Evolutionary conservation across 2,888 invertebrate species (phyloP), one percentile per base, ranked within the genome.

Genomic region (Ceriagrion tenellum): DNA sequence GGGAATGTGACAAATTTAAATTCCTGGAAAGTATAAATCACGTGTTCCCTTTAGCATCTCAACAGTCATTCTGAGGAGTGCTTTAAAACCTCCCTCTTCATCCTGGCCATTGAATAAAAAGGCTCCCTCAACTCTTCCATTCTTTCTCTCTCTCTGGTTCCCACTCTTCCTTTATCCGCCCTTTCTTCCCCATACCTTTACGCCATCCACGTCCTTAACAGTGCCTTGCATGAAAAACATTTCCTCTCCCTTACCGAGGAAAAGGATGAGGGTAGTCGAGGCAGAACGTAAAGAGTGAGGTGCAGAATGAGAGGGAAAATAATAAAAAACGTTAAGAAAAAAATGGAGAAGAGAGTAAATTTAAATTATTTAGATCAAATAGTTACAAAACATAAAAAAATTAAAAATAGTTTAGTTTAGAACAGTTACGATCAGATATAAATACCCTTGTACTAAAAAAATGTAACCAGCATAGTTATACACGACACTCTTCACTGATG

Each of bases 41-140:
- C 89, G 55, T n/a, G 89, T 89, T n/a, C 89, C 55, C 89, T 89
- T 89, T 89, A n/a, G 55, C 89, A 89, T 89, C 89, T 89, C 89
- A 89, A 89, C 89, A 89, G 89, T 55, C 89, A 89, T 89, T 89
- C 55, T 89, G 26, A 55, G 55, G 55, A 89, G 89, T 47, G 89
- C 55, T 89, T 89, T 23, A 55, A 55, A 89, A 55, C 89, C 89
- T 89, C 35, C 89, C 89, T 55, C 89, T 89, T 55, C 89, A 89
- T 89, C 55, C 55, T 16, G 55, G 55, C 89, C 89, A 89, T 89
- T 89, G 89, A 55, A 89, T 35, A 89, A 89, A 89, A 89, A 47
- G 13, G 8, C 59, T 59, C 59, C 59, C 20, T 59, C 13, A 59
- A 8, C 59, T 20, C 88, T 88, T 55, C 13, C 59, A 59, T 59